Evolutionary conservation across 2,888 invertebrate species (phyloP).

Genomic region (Lacanobia oleracea): DNA sequence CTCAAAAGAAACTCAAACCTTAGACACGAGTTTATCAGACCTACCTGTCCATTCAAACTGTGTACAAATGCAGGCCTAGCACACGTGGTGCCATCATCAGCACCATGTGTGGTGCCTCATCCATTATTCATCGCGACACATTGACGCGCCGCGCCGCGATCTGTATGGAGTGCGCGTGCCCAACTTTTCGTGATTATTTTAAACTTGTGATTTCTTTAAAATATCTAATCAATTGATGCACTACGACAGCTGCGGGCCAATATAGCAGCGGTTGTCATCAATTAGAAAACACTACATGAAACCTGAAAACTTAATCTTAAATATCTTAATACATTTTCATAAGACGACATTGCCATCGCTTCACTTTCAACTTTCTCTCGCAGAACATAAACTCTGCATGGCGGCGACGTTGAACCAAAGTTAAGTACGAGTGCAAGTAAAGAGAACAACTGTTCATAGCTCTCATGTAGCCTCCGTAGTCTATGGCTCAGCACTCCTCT

Average conservation of each 20-base stretch:
- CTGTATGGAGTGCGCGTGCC: background rate
- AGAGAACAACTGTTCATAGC: background rate
- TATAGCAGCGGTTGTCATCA: background rate
- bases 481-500: background rate
- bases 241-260: too few relatives aligned
- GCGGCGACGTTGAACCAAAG: background rate
- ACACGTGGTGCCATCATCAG: background rate
- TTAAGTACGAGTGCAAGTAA: background rate
- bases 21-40: background rate
- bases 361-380: background rate
- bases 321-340: background rate
- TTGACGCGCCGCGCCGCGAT: background rate
- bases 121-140: background rate
- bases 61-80: background rate
- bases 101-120: background rate
- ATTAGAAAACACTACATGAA: background rate
- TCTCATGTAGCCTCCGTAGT: background rate
- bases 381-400: conserved; percentile 2
- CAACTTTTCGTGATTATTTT: too few relatives aligned
- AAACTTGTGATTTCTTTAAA: too few relatives aligned
- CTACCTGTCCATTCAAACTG: background rate
- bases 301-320: background rate
- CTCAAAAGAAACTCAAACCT: background rate
- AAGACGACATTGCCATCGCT: background rate
- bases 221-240: too few relatives aligned